Percentiles rank a stretch among this genome's conserved stretches.
These are phyloP conservation scores for Polypterus senegalus DNA, from an alignment of 2,113 vertebrate genomes.

Conservation along the genomic window DNA sequence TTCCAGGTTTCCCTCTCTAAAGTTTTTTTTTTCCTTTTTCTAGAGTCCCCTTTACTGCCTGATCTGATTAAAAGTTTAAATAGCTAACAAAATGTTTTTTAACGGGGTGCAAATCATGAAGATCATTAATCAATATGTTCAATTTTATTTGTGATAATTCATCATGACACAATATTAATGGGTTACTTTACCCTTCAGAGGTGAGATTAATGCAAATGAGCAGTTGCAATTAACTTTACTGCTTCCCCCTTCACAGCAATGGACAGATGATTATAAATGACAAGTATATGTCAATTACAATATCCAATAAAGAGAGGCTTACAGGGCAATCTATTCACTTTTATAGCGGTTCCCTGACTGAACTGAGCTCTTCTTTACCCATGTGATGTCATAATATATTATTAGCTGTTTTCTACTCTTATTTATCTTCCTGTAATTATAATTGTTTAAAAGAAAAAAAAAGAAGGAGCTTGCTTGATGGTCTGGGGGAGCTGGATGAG, in stretches of 20 bases:
- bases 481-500: no score
- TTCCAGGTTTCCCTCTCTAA: not conserved
- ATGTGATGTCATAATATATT: constrained; percentile 39
- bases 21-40: not conserved
- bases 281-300: constrained; percentile 81
- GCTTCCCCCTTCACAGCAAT: constrained; percentile 68
- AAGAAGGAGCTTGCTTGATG: no score
- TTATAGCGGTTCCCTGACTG: constrained; percentile 59
- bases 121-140: constrained; percentile 87
- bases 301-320: constrained; percentile 79
- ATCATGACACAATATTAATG: constrained; percentile 92
- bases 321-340: constrained; percentile 71
- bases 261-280: constrained; percentile 87
- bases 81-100: constrained; percentile 70
- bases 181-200: constrained; percentile 82
- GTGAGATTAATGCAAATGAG: constrained; percentile 89
- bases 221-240: constrained; percentile 85
- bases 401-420: no score
- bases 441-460: no score
- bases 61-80: constrained; percentile 61
- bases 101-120: constrained; percentile 69
- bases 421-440: no score
- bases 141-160: constrained; percentile 90
- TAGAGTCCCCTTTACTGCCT: constrained; percentile 24
- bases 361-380: constrained; percentile 49